Base-by-base conservation (phyloP, 2,888 invertebrate species). In the Icerya purchasi region DNA sequence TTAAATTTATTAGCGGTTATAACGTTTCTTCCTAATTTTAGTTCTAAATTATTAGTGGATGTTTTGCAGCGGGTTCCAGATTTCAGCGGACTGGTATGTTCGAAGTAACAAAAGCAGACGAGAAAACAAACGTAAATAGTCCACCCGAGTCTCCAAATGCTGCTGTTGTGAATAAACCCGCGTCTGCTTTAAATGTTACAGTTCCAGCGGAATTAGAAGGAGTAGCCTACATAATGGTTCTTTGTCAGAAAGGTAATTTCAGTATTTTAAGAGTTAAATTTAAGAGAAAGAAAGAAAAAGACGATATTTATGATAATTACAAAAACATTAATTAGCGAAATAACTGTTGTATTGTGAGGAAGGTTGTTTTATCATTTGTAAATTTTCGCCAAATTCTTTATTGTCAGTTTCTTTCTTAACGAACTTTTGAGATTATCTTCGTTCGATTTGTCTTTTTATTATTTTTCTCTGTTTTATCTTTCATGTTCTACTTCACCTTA, bases 131-230 rank as follows among this genome's bases (percentile, higher is more conserved):
- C 18, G 67, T 68, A 36, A 72, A 65, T 62, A 72, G 69, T 61
- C 76, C 75, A 68, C 78, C 80, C 1, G 76, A 77, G 24, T 73
- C 74, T 21, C 69, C 71, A 22, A 68, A 71, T 21, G 70, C 72
- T 24, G 68, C 71, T 57, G 75, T 80, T 0, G 74, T 78, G 3
- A 76, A 80, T 0, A 81, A 80, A 68, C 74, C 74, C 2, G 76
- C 74, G 14, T 89, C 92, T 1, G 86, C 92, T 0, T 73, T 96
- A 54, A 79, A 90, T 56, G 94, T 96, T 5, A 86, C 86, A 8
- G 88, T 96, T 50, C 94, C 96, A 0, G 86, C 90, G 5, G 94
- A 96, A 71, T 75, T 96, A 59, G 92, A 94, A 72, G 94, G 94
- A 1, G 89, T 91, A 18, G 93, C 93, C 0, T 94, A 93, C 70